phyloP scores from a whole-genome alignment of 2,113 vertebrate genomes.

The Colinus virginianus region DNA sequence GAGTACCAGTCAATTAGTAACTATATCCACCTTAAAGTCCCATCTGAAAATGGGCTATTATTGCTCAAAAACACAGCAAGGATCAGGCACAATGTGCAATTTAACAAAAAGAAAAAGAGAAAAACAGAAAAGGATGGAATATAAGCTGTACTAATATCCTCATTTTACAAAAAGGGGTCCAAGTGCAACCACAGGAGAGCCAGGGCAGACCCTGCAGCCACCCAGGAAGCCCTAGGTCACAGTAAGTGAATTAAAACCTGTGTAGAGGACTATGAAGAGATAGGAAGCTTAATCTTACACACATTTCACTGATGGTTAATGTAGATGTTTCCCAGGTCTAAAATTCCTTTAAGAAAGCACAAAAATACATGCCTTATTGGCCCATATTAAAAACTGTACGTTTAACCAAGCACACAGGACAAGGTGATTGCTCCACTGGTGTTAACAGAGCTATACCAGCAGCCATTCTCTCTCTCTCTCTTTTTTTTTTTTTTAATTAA shows the following conservation, averaged over 20 bases:
- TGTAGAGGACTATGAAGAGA: neutral
- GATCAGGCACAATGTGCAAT: neutral
- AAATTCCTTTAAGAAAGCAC: neutral
- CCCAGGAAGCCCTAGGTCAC: neutral
- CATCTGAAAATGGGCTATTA: neutral
- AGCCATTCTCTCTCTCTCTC: neutral
- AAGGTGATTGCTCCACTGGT: accelerated
- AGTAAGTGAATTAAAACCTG: neutral
- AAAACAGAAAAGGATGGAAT: accelerated
- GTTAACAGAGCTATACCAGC: neutral
- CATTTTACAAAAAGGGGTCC: neutral
- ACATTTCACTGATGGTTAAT: accelerated
- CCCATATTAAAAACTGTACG: neutral
- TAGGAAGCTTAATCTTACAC: neutral
- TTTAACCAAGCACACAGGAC: neutral
- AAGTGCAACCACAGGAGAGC: neutral
- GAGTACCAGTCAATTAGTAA: neutral
- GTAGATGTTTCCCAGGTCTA: neutral
- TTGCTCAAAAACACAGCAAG: neutral
- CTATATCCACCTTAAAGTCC: neutral
- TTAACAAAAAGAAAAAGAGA: neutral
- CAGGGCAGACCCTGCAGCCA: neutral
- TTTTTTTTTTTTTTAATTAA: neutral
- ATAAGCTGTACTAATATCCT: neutral
- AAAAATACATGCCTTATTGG: neutral